These are phyloP conservation scores for Holothuria glaberrima DNA, from an alignment of 35 echinoderm and acorn worm species.

Conservation along the genomic window DNA sequence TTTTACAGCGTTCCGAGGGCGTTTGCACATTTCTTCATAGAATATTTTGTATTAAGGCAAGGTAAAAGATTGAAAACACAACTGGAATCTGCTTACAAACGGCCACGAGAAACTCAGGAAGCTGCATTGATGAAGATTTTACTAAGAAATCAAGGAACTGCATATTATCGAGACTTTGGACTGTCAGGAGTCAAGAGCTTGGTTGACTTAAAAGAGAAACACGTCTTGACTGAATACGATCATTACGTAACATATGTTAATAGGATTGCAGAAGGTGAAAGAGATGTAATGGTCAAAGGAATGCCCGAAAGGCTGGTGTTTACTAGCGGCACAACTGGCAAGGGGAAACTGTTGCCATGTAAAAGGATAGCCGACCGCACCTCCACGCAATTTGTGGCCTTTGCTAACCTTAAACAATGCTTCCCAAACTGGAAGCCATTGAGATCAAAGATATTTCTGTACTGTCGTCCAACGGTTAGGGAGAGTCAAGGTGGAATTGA, in stretches of 20 bases:
- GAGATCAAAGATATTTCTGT: constrained; percentile 30
- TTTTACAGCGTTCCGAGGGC: not conserved
- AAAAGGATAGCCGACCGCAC: not conserved
- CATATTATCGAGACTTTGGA: constrained; percentile 43
- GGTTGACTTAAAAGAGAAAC: constrained; percentile 61
- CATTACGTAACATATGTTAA: constrained; percentile 72
- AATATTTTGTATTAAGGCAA: not conserved
- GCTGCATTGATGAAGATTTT: constrained; percentile 34
- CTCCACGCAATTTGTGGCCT: not conserved
- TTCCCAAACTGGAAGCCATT: constrained; percentile 33
- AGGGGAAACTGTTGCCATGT: constrained; percentile 62
- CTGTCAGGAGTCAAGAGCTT: constrained; percentile 42
- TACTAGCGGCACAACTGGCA: constrained; percentile 82
- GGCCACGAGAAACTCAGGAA: constrained; percentile 55
- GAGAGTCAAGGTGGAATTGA: not conserved
- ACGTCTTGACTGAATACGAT: constrained; percentile 71
- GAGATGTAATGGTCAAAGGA: constrained; percentile 61
- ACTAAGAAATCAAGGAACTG: constrained; percentile 40
- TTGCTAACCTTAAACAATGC: not conserved
- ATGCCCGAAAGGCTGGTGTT: constrained; percentile 40
- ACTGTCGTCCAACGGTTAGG: constrained; percentile 33
- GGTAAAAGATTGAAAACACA: not conserved
- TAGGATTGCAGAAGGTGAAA: constrained; percentile 66
- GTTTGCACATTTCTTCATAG: not conserved
- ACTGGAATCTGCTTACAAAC: not conserved